These are phyloP conservation scores for Sitophilus oryzae DNA, from an alignment of 1,140 invertebrate genomes.

Conservation along the genomic window DNA sequence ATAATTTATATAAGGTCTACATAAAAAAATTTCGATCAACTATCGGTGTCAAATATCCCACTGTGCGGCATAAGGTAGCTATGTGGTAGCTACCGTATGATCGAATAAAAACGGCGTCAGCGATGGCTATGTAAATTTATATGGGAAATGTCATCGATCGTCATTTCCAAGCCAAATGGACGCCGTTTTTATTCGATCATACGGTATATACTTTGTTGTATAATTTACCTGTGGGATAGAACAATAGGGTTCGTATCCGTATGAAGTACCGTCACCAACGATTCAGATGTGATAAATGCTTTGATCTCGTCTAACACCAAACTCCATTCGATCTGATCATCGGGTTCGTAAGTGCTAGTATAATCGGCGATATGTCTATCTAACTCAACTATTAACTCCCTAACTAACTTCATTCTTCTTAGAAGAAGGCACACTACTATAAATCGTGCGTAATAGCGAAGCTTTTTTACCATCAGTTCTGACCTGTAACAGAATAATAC, in stretches of 20 bases:
- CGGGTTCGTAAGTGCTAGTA: conserved; percentile 89
- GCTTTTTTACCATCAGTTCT: conserved; percentile 96
- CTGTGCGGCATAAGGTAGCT: no score
- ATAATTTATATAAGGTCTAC: no score
- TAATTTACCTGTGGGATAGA: conserved; percentile 70
- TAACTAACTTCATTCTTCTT: conserved; percentile 90
- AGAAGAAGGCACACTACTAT: conserved; percentile 93
- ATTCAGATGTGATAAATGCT: conserved; percentile 89
- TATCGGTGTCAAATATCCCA: no score
- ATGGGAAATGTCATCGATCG: no score
- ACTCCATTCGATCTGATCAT: conserved; percentile 95
- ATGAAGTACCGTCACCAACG: conserved; percentile 80
- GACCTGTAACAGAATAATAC: conserved; percentile 50
- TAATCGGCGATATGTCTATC: conserved; percentile 91
- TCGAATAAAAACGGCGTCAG: no score
- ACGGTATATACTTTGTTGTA: no score
- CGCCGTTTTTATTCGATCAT: no score
- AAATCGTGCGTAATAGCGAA: conserved; percentile 93
- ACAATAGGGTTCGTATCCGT: conserved; percentile 77
- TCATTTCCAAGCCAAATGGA: no score
- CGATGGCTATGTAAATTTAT: no score
- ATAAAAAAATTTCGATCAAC: no score
- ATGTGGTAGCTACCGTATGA: no score
- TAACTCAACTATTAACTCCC: conserved; percentile 85
- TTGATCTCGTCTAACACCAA: conserved; percentile 92